Conservation (phyloP, 2,888 invertebrate species). For the Trachelus iudaicus region DNA sequence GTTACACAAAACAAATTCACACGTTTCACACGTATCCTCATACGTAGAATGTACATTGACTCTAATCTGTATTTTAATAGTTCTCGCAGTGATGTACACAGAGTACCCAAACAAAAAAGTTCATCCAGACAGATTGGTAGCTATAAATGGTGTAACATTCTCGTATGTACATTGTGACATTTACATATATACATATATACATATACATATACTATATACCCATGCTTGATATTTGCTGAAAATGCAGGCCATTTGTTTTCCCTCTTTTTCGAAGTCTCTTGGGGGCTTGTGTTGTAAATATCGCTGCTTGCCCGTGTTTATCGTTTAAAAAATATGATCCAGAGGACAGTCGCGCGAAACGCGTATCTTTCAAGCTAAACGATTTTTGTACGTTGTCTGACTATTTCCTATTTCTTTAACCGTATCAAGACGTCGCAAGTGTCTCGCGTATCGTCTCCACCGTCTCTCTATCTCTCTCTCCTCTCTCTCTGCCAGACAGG, state of each 20-base stretch:
- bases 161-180: constrained; percentile 67
- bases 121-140: constrained; percentile 75
- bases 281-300: constrained; percentile 71
- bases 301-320: constrained; percentile 67
- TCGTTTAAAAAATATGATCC: background rate
- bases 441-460: constrained; percentile 9
- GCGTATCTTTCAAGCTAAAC: constrained; percentile 25
- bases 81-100: background rate
- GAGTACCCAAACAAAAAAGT: constrained; percentile 31
- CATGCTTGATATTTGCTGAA: constrained; percentile 62
- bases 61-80: constrained; percentile 71
- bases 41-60: constrained; percentile 74
- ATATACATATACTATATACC: constrained; percentile 19
- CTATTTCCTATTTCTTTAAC: background rate
- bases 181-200: constrained; percentile 68
- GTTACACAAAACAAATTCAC: constrained; percentile 55
- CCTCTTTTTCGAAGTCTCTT: constrained; percentile 60
- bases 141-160: constrained; percentile 71
- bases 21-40: constrained; percentile 59
- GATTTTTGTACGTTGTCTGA: background rate
- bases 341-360: constrained; percentile 7
- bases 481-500: background rate
- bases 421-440: background rate
- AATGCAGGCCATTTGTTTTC: constrained; percentile 51
- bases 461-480: constrained; percentile 38